Conservation (phyloP, 2,888 invertebrate genomes). For the Piscicola geometra region DNA sequence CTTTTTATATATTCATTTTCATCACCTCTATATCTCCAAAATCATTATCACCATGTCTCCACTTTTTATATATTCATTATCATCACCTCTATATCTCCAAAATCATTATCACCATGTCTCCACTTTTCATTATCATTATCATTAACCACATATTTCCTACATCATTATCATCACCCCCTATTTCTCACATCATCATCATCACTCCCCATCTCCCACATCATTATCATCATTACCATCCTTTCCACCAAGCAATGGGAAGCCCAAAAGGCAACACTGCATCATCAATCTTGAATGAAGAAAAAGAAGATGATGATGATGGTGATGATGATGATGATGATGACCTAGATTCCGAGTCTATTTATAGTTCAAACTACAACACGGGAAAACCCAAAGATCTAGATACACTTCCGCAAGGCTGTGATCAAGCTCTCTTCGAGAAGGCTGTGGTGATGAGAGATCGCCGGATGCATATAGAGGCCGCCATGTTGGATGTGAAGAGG, state of each 20-base stretch:
- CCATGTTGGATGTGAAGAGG: conserved; percentile 54
- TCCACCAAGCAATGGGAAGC: not conserved
- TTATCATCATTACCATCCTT: not conserved
- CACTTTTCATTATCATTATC: not conserved
- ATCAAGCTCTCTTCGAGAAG: conserved; percentile 50
- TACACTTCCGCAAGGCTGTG: conserved; percentile 55
- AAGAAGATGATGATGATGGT: conserved; percentile 9
- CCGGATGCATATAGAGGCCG: conserved; percentile 54
- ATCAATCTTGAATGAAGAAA: not conserved
- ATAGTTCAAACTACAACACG: not conserved
- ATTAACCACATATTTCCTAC: too few species aligned
- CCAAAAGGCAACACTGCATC: not conserved
- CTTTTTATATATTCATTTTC: too few species aligned
- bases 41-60: too few species aligned
- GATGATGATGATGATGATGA: conserved; percentile 55
- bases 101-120: too few species aligned
- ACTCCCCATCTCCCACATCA: too few species aligned
- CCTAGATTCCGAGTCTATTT: conserved; percentile 47
- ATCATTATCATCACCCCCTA: too few species aligned
- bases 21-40: too few species aligned
- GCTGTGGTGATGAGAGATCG: conserved; percentile 55
- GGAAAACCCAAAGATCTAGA: conserved; percentile 49
- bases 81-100: too few species aligned
- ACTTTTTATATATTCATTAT: too few species aligned
- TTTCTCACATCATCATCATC: too few species aligned